Base-by-base conservation (phyloP, 2,113 vertebrate species). In the Meriones unguiculatus region DNA sequence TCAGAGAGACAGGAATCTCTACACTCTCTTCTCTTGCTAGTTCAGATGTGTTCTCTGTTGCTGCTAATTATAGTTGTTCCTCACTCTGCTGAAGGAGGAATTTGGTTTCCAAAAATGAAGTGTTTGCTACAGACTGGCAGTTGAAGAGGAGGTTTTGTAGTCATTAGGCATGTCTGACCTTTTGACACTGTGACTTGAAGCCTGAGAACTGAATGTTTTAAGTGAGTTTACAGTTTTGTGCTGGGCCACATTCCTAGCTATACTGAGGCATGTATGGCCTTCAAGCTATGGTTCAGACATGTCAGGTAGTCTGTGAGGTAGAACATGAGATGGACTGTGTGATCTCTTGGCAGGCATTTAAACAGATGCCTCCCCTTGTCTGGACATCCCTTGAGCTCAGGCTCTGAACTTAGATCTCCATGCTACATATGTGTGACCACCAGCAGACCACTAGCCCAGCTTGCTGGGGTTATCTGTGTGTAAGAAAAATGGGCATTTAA, bases 381-480 rank as follows among this genome's bases (percentile, higher is more conserved):
- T 93, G 62, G 41, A 69, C 94, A 82, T 88, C 89, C 87, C 81
- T 93, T 87, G 57, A 76, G 69, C 32, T 18, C 89, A 38, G 67
- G 69, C 38, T 82, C 67, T 75, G 81, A 73, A 87, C 91, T 89
- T 75, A 28, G 89, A 69, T 94, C 84, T 76, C 80, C 41, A 91
- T 85, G 89, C 91, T 94, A 72, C 93, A 72, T 52, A 9, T 94
- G 72, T 87, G 75, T 95, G 95, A 96, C 93, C 89, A 87, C 97
- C 89, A 54, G 95, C 75, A 85, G 32, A 95, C 93, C 96, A 94
- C 97, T 96, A 95, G 95, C 93, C 85, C 95, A 93, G 46, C n/a
- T 76, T 87, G 70, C 75, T 96, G 84, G 89, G 93, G 86, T 69
- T 95, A 70, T 92, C 59, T 95, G 41, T 87, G 52, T 96, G 95